Conservation (phyloP, 2,888 invertebrate species). For the Drosophila paramelanica region DNA sequence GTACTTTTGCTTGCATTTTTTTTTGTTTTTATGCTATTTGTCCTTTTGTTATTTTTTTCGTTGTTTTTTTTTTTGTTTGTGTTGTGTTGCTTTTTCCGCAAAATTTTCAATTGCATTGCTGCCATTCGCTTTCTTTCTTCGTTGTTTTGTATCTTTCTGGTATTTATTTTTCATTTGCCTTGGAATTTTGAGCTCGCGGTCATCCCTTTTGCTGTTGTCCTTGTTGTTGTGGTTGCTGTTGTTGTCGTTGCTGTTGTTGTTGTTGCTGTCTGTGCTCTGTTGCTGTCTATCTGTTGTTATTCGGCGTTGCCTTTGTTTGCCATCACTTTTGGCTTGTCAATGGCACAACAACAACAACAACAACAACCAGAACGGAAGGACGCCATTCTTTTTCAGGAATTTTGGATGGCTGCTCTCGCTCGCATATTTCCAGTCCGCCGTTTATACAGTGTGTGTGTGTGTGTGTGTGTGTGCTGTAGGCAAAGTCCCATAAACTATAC, state of each 20-base stretch:
- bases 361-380: constrained; percentile 47
- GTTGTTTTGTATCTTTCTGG: constrained; percentile 50
- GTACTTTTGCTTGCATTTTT: constrained; percentile 12
- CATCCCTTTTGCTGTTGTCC: constrained; percentile 42
- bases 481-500: constrained; percentile 43
- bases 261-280: constrained; percentile 37
- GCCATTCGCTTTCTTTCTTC: constrained; percentile 27
- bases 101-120: constrained; percentile 72
- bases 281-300: constrained; percentile 54
- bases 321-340: constrained; percentile 54
- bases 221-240: constrained; percentile 18
- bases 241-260: constrained; percentile 10
- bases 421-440: constrained; percentile 20
- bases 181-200: constrained; percentile 61
- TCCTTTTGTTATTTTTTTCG: constrained; percentile 7
- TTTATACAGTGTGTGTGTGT: constrained; percentile 1
- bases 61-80: constrained; percentile 12
- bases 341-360: constrained; percentile 34
- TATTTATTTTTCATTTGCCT: constrained; percentile 76
- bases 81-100: constrained; percentile 31
- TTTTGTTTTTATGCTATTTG: constrained; percentile 9
- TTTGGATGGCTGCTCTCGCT: constrained; percentile 38
- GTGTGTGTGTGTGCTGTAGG: constrained; percentile 23
- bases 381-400: constrained; percentile 51
- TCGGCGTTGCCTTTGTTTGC: constrained; percentile 52